A percentile compares a stretch with the other conserved stretches of the same genome.
These are phyloP conservation scores for Paraplagusia blochii DNA, from an alignment of 2,113 vertebrate genomes.

Conservation along the genomic window DNA sequence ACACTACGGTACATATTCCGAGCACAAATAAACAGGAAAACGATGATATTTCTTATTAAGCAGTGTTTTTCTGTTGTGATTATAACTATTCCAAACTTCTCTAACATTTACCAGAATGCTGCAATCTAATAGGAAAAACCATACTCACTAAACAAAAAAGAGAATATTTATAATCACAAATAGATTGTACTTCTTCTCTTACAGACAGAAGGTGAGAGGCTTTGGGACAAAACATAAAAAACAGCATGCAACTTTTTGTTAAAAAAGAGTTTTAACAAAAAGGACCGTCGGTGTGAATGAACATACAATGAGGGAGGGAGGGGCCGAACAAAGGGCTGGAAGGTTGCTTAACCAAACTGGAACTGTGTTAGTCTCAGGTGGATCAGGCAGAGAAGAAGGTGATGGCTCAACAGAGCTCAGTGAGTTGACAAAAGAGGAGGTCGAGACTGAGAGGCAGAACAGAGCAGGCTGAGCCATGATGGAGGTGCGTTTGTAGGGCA, in stretches of 20 bases:
- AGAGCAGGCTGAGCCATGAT: conserved; percentile 90
- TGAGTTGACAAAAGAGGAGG: conserved; percentile 80
- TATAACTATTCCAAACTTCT: conserved; percentile 72
- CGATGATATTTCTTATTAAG: conserved; percentile 61
- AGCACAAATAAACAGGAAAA: conserved; percentile 85
- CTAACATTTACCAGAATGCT: conserved; percentile 73
- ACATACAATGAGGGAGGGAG: conserved; percentile 67
- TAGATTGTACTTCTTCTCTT: conserved; percentile 75
- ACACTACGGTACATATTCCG: conserved; percentile 89
- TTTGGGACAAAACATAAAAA: conserved; percentile 59
- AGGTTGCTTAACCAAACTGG: conserved; percentile 55
- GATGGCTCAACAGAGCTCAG: conserved; percentile 83
- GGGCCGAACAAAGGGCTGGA: conserved; percentile 31
- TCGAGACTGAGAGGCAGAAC: conserved; percentile 78
- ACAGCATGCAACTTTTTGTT: conserved; percentile 81
- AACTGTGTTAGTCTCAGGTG: conserved; percentile 70
- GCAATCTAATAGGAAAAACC: conserved; percentile 64
- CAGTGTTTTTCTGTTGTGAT: conserved; percentile 70
- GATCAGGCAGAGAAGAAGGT: conserved; percentile 73
- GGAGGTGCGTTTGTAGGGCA: conserved; percentile 66
- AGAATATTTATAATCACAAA: conserved; percentile 73
- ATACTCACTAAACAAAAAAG: conserved; percentile 60
- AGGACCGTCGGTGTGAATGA: conserved; percentile 90
- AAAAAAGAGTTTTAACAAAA: conserved; percentile 79
- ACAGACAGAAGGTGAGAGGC: conserved; percentile 77